Conservation (phyloP, 2,888 invertebrate genomes). For the Schrankia costaestrigalis region DNA sequence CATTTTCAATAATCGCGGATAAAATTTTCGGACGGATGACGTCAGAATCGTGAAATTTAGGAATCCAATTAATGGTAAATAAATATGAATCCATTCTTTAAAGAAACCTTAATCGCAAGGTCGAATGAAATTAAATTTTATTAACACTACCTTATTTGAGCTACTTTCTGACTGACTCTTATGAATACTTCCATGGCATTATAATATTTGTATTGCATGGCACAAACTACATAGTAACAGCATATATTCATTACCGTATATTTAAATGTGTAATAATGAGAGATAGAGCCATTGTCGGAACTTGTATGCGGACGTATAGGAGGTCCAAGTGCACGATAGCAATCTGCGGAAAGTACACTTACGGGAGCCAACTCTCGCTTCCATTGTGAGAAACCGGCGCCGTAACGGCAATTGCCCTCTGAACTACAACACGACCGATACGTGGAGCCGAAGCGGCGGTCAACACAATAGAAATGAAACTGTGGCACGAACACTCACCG, state of each 20-base stretch:
- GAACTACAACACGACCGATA: slow-evolving; percentile 59
- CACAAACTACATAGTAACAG: slow-evolving; percentile 13
- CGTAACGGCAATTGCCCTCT: slow-evolving; percentile 64
- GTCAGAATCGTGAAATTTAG: slow-evolving; percentile 20
- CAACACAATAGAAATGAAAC: slow-evolving; percentile 59
- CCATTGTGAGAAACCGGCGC: slow-evolving; percentile 61
- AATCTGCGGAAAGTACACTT: slow-evolving; percentile 60
- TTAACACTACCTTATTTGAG: not conserved
- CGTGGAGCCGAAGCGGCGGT: slow-evolving; percentile 35
- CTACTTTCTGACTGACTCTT: no score
- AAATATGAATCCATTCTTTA: slow-evolving; percentile 11
- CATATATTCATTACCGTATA: not conserved
- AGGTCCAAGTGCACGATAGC: slow-evolving; percentile 54
- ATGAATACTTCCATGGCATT: no score
- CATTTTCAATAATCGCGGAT: slow-evolving; percentile 12
- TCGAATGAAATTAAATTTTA: no score
- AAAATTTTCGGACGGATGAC: slow-evolving; percentile 17
- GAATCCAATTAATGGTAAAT: slow-evolving; percentile 25
- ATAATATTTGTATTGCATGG: no score
- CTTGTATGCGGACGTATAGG: slow-evolving; percentile 44
- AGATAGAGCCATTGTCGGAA: no score
- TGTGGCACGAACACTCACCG: slow-evolving; percentile 35
- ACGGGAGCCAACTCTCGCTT: slow-evolving; percentile 64
- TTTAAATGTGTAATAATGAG: slow-evolving; percentile 29
- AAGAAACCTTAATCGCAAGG: slow-evolving; percentile 21